These are phyloP conservation scores for Coendou prehensilis DNA, from an alignment of 2,797 vertebrate genomes.

Conservation along the genomic window DNA sequence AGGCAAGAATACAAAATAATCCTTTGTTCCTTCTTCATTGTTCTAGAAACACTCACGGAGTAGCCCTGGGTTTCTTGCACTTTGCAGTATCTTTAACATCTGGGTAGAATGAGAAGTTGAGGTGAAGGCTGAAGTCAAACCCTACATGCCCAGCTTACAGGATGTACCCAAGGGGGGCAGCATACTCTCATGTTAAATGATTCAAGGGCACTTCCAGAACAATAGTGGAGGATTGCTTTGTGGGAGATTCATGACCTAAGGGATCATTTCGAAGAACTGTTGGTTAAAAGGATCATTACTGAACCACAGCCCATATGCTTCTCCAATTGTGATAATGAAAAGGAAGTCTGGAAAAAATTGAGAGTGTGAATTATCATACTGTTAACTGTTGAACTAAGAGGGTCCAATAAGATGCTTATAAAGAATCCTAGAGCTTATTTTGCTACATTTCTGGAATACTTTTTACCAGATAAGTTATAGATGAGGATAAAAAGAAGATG, in stretches of 20 bases:
- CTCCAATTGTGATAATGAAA: slow-evolving; percentile 63
- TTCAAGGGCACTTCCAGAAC: slow-evolving; percentile 70
- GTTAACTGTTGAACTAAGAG: slow-evolving; percentile 57
- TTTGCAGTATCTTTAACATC: not conserved
- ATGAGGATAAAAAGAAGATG: slow-evolving; percentile 22
- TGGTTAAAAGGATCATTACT: slow-evolving; percentile 77
- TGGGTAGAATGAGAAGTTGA: slow-evolving; percentile 12
- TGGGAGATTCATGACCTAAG: slow-evolving; percentile 76
- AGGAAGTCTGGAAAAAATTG: slow-evolving; percentile 62
- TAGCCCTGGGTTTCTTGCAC: not conserved
- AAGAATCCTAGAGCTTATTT: slow-evolving; percentile 44
- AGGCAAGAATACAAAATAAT: not conserved
- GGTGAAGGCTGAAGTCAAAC: slow-evolving; percentile 26
- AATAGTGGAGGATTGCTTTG: slow-evolving; percentile 74
- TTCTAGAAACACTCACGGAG: not conserved
- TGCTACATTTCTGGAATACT: slow-evolving; percentile 30
- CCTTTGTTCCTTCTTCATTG: not conserved
- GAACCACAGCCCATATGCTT: slow-evolving; percentile 74
- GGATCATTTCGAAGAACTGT: slow-evolving; percentile 74
- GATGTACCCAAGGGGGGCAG: slow-evolving; percentile 8
- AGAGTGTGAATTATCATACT: slow-evolving; percentile 58
- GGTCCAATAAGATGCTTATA: slow-evolving; percentile 58
- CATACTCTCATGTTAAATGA: slow-evolving; percentile 57
- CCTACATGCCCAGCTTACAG: not conserved
- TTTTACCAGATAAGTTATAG: not conserved